A percentile compares a stretch with the other conserved stretches of the same genome.
Evolutionary conservation across 2,113 vertebrate genomes (phyloP).

Genomic region (Phylloscopus trochilus): DNA sequence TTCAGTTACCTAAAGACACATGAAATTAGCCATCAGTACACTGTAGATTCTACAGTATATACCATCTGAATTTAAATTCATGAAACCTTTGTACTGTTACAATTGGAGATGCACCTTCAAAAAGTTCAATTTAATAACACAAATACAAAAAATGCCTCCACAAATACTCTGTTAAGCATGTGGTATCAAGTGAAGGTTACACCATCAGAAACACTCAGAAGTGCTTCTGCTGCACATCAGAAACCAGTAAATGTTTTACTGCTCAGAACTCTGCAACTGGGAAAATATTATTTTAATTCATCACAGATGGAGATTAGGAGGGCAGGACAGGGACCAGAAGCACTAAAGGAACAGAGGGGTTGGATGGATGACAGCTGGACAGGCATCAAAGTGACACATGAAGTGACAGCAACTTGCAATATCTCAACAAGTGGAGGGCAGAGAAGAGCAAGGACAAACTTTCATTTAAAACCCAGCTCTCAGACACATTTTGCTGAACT

Average conservation of each 20-base stretch:
- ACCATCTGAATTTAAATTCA: neutral
- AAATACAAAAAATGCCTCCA: neutral
- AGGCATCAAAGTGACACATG: fast-evolving
- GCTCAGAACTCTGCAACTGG: neutral
- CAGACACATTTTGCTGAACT: neutral
- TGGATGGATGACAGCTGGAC: neutral
- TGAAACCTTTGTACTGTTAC: neutral
- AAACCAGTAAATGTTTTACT: neutral
- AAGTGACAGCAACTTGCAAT: neutral
- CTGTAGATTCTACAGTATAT: neutral
- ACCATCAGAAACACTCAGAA: neutral
- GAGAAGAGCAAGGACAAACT: neutral
- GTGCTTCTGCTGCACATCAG: neutral
- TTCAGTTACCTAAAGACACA: neutral
- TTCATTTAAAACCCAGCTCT: neutral
- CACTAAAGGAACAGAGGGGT: neutral
- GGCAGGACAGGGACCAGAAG: neutral
- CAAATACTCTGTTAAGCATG: neutral
- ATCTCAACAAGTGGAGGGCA: neutral
- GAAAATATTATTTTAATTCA: neutral
- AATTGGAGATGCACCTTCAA: neutral
- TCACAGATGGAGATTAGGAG: neutral
- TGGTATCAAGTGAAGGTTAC: neutral
- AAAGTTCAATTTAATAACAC: neutral
- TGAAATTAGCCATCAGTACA: neutral